Base-by-base conservation (phyloP, 2,113 vertebrate genomes). In the Misgurnus anguillicaudatus region DNA sequence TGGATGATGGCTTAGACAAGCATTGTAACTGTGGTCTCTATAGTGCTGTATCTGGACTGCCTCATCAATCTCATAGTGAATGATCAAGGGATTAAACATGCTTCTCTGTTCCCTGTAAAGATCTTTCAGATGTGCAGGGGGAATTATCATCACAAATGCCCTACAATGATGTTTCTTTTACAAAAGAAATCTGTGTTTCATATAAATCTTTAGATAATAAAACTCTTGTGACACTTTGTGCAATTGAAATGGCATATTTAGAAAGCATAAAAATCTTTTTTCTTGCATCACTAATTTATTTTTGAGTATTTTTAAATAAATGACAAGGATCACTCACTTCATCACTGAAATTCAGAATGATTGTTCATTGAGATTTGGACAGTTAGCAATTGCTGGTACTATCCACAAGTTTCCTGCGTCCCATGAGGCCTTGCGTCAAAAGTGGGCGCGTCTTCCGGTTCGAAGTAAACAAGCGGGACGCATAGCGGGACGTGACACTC, bases 31-130 rank as follows among this genome's bases (percentile, higher is more conserved):
- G 14, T 10, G 41, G 75, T 85, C 80, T 83, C 84, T 70, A 65
- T 74, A 71, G 78, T 74, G 42, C 71, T 60, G 58, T 70, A 63
- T 31, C 74, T 64, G 24, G 60, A 62, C 64, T 65, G 17, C 41
- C 80, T 82, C 75, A 78, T 85, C 84, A 87, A 84, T 83, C 82
- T 84, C 76, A n/a, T 21, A 3, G 16, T 57, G 83, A 78, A 78
- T 70, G 74, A 57, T 86, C 75, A 58, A 38, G 36, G 65, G 80
- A 80, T 75, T 83, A 72, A 63, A 78, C 61, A 58, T 19, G 14
- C 62, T 80, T 62, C 78, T 76, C 57, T 78, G 64, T 78, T 84
- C 69, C 76, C 80, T 84, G 39, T 64, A 84, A 88, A 51, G 73
- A 81, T 70, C 78, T 77, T 75, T 82, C 70, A n/a, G 66, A 82